Conservation (phyloP, 2,888 invertebrate species). For the Neria commutata region DNA sequence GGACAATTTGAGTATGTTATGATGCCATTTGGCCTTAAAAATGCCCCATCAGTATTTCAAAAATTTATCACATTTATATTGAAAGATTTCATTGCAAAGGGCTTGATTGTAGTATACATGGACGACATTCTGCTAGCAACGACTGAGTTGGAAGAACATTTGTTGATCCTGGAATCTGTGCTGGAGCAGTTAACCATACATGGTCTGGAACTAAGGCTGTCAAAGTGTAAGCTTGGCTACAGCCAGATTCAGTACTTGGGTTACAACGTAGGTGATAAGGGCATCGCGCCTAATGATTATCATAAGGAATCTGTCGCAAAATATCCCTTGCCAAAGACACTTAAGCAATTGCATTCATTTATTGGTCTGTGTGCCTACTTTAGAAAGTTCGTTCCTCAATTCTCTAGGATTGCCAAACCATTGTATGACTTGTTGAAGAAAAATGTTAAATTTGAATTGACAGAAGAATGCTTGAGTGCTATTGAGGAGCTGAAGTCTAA, state of each 20-base stretch:
- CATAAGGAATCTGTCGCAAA: conserved; percentile 17
- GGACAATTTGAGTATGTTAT: conserved; percentile 31
- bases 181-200: conserved; percentile 13
- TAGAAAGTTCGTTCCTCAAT: conserved; percentile 23
- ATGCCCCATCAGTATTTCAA: conserved; percentile 24
- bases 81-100: conserved; percentile 11
- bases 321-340: conserved; percentile 19
- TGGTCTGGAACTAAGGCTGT: conserved; percentile 4
- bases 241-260: conserved; percentile 18
- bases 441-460: conserved; percentile 15
- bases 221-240: conserved; percentile 12
- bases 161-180: conserved; percentile 15
- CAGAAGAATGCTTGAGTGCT: conserved; percentile 3
- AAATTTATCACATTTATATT: conserved; percentile 18
- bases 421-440: conserved; percentile 39
- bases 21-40: conserved; percentile 33
- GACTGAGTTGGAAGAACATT: conserved; percentile 7
- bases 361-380: conserved; percentile 29
- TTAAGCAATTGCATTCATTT: conserved; percentile 11
- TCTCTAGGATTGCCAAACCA: conserved; percentile 39
- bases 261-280: conserved; percentile 9
- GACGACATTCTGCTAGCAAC: conserved; percentile 24
- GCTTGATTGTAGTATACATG: conserved; percentile 18
- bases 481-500: conserved; percentile 23
- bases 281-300: conserved; percentile 16